Evolutionary conservation across 2,888 invertebrate genomes (phyloP).

Genomic region (Blomia tropicalis): DNA sequence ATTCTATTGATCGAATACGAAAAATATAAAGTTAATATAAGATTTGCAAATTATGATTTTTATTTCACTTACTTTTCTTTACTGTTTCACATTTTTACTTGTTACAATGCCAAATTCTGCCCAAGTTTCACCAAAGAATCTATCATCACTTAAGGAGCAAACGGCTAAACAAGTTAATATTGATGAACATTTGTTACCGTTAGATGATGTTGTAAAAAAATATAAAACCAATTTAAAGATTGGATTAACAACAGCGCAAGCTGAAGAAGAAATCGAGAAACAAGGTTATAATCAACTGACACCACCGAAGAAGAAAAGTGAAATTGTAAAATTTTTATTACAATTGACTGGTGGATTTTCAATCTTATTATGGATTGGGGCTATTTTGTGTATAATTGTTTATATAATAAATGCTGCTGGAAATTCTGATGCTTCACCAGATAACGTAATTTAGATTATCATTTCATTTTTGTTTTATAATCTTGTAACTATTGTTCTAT

Average conservation of each 20-base stretch:
- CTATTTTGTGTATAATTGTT: background rate
- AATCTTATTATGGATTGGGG: constrained; percentile 4
- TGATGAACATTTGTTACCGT: background rate
- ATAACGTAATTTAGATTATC: background rate
- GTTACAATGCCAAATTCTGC: too few relatives aligned
- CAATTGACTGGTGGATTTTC: constrained; percentile 2
- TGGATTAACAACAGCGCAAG: background rate
- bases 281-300: constrained; percentile 2
- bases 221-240: background rate
- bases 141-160: too few relatives aligned
- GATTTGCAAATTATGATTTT: too few relatives aligned
- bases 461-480: background rate
- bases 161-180: background rate
- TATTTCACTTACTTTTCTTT: too few relatives aligned
- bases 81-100: too few relatives aligned
- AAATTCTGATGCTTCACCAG: background rate
- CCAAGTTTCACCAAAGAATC: too few relatives aligned
- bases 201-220: background rate
- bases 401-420: background rate
- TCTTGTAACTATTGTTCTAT: background rate
- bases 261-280: background rate
- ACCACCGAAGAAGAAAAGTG: constrained; percentile 1
- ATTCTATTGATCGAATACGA: too few relatives aligned
- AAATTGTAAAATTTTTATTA: background rate
- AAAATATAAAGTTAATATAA: too few relatives aligned